These are phyloP conservation scores for Caracal caracal DNA, from an alignment of 2,113 vertebrate genomes.

Conservation along the genomic window DNA sequence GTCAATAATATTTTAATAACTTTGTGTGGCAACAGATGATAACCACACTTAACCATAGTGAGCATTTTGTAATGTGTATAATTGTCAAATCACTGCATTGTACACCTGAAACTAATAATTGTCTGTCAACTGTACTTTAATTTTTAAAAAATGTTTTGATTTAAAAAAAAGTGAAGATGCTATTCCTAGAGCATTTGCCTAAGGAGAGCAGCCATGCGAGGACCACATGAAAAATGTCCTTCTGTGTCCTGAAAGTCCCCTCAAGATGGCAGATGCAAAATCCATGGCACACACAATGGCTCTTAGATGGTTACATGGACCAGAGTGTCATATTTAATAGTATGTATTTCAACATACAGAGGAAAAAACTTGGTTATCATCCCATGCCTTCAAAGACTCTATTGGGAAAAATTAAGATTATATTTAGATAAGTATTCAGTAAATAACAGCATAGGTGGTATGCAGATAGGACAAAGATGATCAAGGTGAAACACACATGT, in stretches of 20 bases:
- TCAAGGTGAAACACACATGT: background rate
- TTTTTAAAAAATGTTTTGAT: background rate
- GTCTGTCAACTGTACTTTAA: background rate
- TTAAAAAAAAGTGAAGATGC: background rate
- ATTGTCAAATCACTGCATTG: background rate
- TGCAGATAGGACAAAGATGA: background rate
- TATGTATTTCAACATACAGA: background rate
- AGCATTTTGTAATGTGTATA: background rate
- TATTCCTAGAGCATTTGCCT: background rate
- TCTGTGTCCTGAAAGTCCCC: background rate
- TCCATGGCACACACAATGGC: background rate
- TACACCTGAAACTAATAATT: background rate
- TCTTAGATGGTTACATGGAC: background rate
- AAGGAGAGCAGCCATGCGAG: background rate
- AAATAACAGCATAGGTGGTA: background rate
- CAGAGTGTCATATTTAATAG: background rate
- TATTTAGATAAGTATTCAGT: background rate
- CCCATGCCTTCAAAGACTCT: background rate
- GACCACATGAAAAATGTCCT: background rate
- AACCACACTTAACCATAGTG: background rate
- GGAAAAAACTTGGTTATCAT: background rate
- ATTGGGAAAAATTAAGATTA: background rate
- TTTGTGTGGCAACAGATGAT: background rate
- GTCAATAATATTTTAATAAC: background rate
- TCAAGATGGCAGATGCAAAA: background rate